Evolutionary conservation across 1,140 invertebrate species (phyloP).

Genomic region (Neomicropteryx cornuta): DNA sequence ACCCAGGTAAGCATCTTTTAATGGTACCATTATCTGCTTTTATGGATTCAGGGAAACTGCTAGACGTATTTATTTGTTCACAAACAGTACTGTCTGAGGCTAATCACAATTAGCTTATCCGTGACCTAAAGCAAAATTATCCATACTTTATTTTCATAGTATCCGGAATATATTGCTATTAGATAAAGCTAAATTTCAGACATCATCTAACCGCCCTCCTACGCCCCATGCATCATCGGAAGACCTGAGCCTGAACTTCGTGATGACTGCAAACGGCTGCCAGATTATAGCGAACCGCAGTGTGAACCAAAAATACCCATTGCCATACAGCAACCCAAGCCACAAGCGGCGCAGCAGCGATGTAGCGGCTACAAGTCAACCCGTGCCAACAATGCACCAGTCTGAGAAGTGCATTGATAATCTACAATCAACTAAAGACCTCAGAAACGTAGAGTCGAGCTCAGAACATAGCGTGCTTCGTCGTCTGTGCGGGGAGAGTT

Average conservation of each 20-base stretch:
- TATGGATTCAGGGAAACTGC: too few species aligned
- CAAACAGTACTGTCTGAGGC: too few species aligned
- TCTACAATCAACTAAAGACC: constrained; percentile 11
- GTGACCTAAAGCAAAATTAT: too few species aligned
- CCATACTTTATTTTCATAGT: too few species aligned
- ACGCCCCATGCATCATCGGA: constrained; percentile 28
- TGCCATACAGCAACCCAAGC: constrained; percentile 12
- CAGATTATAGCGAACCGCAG: constrained; percentile 35
- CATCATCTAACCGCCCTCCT: constrained; percentile 13
- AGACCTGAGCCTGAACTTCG: constrained; percentile 20
- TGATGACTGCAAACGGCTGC: constrained; percentile 28
- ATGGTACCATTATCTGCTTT: too few species aligned
- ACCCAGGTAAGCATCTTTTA: too few species aligned
- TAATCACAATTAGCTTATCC: too few species aligned
- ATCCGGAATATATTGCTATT: too few species aligned
- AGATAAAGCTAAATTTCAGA: constrained; percentile 10
- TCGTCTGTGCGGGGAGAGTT: constrained; percentile 29
- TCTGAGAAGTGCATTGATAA: constrained; percentile 15
- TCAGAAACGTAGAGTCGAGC: constrained; percentile 14
- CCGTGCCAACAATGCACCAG: constrained; percentile 11
- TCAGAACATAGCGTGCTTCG: constrained; percentile 16
- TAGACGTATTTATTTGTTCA: too few species aligned
- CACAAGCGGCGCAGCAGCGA: constrained; percentile 15
- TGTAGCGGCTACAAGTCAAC: constrained; percentile 12
- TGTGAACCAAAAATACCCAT: constrained; percentile 24